Evolutionary conservation across 2,888 invertebrate genomes (phyloP), one percentile per base, ranked within the genome.

Genomic region (Isotomurus palustris): DNA sequence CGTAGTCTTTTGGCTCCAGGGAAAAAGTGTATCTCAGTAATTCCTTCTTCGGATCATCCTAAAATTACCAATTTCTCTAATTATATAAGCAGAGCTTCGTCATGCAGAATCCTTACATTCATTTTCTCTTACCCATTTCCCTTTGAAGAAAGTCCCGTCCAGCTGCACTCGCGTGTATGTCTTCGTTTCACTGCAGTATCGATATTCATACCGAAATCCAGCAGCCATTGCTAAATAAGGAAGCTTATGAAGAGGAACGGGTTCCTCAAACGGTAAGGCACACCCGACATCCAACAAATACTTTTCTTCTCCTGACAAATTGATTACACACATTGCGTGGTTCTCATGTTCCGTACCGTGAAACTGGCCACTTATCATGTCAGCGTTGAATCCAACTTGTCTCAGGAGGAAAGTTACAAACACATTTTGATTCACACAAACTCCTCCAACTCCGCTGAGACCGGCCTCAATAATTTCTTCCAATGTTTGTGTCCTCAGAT

Each of bases 281-380:
- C 60, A 61, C 6, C 64, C 67, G 6, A 56, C 27, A 27, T 67
- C 67, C 19, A 65, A n/a, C 3, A 64, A 10, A 29, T 67, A 67
- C 22, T 48, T 58, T 47, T 56, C 56, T 10, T 55, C 51, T 10
- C 53, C 45, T 10, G 45, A 29, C 17, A 66, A 53, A 29, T 60
- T 60, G 19, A 68, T 64, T 10, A 60, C 29, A 27, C 62, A 66
- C 1, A 59, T 56, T 3, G 55, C 53, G 53, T 68, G 67, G 45
- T 62, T 68, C 12, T 58, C 58, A 8, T 17, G 4, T n/a, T 4
- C 6, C 10, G 62, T 59, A 27, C 58, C 55, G 12, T 58, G 56
- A 36, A 54, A 63, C 17, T 47, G 52, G n/a, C 63, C 64, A 2
- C 62, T 51, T 1, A 55, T 45, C 2, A 56, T 43, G 44, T 60